phyloP scores from a whole-genome alignment of 2,113 vertebrate species.

The Myotis yumanensis region DNA sequence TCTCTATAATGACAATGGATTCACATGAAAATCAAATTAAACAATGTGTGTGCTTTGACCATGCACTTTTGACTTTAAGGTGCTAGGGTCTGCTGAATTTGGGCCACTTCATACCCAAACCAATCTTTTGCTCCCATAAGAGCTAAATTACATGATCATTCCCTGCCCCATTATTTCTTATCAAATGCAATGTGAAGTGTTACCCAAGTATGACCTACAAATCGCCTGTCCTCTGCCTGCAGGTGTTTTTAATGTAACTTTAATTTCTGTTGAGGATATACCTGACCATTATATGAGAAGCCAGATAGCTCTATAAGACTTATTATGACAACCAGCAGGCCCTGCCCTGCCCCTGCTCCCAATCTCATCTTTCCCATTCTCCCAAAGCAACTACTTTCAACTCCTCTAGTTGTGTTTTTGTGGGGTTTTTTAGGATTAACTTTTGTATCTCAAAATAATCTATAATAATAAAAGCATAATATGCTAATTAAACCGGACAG shows the following conservation, averaged over 20 bases:
- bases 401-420: background rate
- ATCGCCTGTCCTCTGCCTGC: background rate
- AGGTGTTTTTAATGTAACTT: background rate
- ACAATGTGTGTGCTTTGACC: background rate
- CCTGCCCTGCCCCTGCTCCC: background rate
- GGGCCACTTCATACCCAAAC: background rate
- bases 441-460: background rate
- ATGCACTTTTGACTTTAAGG: background rate
- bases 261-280: constrained; percentile 17
- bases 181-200: background rate
- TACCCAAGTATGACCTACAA: background rate
- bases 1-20: background rate
- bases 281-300: background rate
- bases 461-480: too few species aligned
- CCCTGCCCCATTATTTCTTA: background rate
- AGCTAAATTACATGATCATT: background rate
- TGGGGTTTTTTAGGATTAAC: background rate
- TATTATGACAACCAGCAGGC: background rate
- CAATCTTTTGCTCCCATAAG: background rate
- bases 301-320: background rate
- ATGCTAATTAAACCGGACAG: too few species aligned
- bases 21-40: constrained; percentile 5
- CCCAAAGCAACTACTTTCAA: background rate
- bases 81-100: background rate
- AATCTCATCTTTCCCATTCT: background rate